Evolutionary conservation across 2,113 vertebrate species (phyloP).

Genomic region (Xiphorhynchus elegans): DNA sequence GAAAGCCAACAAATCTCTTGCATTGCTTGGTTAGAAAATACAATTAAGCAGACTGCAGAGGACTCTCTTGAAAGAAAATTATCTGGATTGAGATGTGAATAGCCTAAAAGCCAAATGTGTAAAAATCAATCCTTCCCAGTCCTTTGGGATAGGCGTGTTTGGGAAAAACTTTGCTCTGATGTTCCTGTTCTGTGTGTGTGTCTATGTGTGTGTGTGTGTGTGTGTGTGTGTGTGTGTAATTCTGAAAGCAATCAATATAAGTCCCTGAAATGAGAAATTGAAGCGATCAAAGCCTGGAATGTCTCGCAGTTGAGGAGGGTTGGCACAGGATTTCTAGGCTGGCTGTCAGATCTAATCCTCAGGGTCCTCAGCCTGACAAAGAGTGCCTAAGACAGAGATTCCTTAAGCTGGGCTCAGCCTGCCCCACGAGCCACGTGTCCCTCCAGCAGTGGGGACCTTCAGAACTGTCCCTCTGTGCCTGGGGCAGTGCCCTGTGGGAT

Average conservation of each 20-base stretch:
- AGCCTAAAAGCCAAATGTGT: slow-evolving; percentile 50
- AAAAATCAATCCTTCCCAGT: slow-evolving; percentile 70
- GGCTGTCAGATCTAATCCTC: background rate
- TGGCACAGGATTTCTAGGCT: slow-evolving; percentile 4
- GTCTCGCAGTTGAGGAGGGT: slow-evolving; percentile 39
- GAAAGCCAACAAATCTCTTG: slow-evolving; percentile 71
- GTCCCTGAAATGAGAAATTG: slow-evolving; percentile 65
- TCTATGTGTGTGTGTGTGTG: background rate
- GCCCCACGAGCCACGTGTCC: fast-evolving
- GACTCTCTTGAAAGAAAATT: slow-evolving; percentile 67
- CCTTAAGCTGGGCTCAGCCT: background rate
- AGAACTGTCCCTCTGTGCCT: background rate
- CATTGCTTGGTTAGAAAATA: slow-evolving; percentile 70
- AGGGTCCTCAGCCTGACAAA: background rate
- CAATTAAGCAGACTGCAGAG: slow-evolving; percentile 72
- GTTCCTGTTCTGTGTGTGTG: background rate
- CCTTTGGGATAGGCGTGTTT: slow-evolving; percentile 39
- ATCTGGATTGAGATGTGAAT: slow-evolving; percentile 74
- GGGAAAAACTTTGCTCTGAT: slow-evolving; percentile 66
- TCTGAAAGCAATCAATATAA: slow-evolving; percentile 68
- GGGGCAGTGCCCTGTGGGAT: background rate
- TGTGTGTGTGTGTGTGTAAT: background rate
- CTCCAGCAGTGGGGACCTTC: background rate
- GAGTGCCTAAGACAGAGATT: background rate
- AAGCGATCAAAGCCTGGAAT: slow-evolving; percentile 42